phyloP scores from a whole-genome alignment of 2,888 invertebrate species.

The Polyommatus iphigenia region DNA sequence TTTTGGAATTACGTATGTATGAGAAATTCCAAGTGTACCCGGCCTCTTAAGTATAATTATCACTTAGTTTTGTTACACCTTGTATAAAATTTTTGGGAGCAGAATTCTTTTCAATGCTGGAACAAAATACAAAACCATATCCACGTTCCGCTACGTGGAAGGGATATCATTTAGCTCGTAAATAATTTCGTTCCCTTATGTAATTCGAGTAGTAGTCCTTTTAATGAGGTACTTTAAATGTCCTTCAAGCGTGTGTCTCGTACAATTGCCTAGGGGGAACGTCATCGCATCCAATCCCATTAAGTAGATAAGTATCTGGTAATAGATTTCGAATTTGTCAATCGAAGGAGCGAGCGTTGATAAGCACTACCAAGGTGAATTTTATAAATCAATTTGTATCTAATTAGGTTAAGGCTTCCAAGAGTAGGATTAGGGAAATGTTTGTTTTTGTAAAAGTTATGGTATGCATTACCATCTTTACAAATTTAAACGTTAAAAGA shows the following conservation, averaged over 20 bases:
- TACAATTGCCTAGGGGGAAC: conserved; percentile 14
- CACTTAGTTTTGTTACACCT: no score
- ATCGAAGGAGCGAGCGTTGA: neutral
- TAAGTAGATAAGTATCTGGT: conserved; percentile 26
- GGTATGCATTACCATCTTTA: neutral
- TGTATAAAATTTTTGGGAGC: no score
- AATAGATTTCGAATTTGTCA: conserved; percentile 29
- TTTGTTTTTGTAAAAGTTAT: neutral
- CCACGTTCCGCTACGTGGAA: neutral
- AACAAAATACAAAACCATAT: neutral
- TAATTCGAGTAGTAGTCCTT: conserved; percentile 3
- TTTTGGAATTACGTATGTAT: no score
- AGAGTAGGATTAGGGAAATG: neutral
- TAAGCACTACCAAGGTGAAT: conserved; percentile 11
- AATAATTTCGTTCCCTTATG: neutral
- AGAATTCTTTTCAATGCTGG: neutral
- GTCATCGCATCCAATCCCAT: conserved; percentile 15
- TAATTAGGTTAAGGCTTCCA: conserved; percentile 18
- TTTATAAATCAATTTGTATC: conserved; percentile 12
- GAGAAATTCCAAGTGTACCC: no score
- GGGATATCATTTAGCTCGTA: neutral
- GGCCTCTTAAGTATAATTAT: no score
- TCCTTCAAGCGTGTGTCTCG: conserved; percentile 9
- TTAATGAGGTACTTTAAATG: conserved; percentile 19
- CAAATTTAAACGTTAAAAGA: no score